These are phyloP conservation scores for Fulmarus glacialis DNA, from an alignment of 2,113 vertebrate species.

Conservation along the genomic window DNA sequence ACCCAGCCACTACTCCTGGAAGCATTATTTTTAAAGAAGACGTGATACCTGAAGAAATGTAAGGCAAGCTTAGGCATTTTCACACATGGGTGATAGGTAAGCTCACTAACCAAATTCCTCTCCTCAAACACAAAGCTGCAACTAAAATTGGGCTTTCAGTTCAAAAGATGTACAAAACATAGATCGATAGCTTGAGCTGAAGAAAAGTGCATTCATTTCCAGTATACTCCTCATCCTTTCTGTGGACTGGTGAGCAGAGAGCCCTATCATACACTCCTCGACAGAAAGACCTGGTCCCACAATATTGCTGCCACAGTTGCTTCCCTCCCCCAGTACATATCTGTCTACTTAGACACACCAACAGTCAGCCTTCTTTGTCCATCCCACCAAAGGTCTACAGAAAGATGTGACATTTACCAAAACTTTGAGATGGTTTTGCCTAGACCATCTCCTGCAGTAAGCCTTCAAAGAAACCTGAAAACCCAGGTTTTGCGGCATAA, in stretches of 20 bases:
- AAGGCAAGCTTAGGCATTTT: not conserved
- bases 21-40: not conserved
- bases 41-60: not conserved
- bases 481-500: not conserved
- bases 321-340: not conserved
- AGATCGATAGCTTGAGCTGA: not conserved
- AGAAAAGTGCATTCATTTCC: not conserved
- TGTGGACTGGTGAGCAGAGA: not conserved
- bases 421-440: not conserved
- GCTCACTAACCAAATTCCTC: not conserved
- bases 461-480: not conserved
- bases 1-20: not conserved
- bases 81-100: not conserved
- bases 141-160: not conserved
- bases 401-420: not conserved
- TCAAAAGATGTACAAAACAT: not conserved
- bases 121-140: not conserved
- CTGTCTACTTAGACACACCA: not conserved
- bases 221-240: not conserved
- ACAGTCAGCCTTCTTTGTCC: fast-evolving
- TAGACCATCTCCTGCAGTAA: not conserved
- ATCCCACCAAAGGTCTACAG: not conserved
- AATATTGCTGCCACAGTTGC: not conserved
- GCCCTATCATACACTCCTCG: fast-evolving
- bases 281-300: not conserved